Percentiles rank a stretch among this genome's conserved stretches.
phyloP scores from a whole-genome alignment of 35 echinoderm and acorn worm genomes.

The Heliocidaris tuberculata region DNA sequence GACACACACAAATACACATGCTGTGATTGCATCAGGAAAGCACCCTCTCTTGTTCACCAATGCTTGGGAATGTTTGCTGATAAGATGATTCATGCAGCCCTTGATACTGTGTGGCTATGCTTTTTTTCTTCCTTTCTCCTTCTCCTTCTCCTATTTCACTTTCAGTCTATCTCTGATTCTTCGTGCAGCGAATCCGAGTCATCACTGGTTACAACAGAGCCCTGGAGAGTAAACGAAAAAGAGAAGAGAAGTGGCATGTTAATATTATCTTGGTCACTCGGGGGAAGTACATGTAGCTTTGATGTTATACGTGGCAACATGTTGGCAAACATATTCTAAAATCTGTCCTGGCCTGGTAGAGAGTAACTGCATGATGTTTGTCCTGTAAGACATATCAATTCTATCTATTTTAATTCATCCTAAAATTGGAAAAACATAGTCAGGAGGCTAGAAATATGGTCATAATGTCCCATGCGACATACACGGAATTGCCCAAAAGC shows the following conservation, averaged over 20 bases:
- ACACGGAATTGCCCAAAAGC: too few relatives aligned
- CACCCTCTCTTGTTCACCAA: background rate
- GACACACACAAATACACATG: background rate
- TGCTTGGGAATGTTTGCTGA: background rate
- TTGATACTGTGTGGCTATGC: background rate
- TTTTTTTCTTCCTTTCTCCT: background rate
- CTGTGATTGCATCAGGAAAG: background rate
- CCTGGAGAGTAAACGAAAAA: background rate
- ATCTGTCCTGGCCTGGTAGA: too few relatives aligned
- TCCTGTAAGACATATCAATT: too few relatives aligned
- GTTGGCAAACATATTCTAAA: too few relatives aligned
- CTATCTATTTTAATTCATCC: too few relatives aligned
- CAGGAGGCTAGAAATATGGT: too few relatives aligned
- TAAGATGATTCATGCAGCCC: background rate
- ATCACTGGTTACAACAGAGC: slow-evolving; percentile 17
- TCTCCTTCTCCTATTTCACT: background rate
- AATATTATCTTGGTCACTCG: background rate
- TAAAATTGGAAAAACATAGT: too few relatives aligned
- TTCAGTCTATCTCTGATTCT: slow-evolving; percentile 45
- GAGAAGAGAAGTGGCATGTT: background rate
- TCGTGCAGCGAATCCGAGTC: slow-evolving; percentile 39
- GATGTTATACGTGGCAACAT: too few relatives aligned
- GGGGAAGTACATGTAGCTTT: too few relatives aligned
- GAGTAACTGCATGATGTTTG: too few relatives aligned
- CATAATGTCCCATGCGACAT: too few relatives aligned